Evolutionary conservation across 2,797 vertebrate genomes (phyloP).

Genomic region (Delichon dasypus): DNA sequence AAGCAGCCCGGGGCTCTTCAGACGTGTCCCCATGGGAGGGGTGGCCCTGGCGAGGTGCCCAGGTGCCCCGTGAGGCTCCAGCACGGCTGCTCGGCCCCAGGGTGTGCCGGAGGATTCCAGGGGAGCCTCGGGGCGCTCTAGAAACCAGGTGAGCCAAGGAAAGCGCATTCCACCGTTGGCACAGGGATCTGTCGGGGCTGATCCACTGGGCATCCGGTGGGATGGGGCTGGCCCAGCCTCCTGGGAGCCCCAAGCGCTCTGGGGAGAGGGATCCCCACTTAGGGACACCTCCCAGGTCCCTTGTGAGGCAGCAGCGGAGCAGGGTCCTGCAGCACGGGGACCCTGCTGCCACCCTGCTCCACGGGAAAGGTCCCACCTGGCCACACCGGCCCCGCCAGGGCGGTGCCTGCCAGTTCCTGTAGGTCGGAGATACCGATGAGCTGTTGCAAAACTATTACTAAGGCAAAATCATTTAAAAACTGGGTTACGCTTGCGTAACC

Average conservation of each 20-base stretch:
- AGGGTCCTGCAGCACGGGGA: fast-evolving
- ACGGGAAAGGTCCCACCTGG: background rate
- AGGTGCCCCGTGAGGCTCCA: fast-evolving
- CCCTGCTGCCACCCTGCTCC: background rate
- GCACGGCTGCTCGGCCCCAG: fast-evolving
- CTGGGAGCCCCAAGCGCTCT: fast-evolving
- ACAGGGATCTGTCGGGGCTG: background rate
- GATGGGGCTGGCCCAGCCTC: background rate
- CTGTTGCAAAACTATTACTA: conserved; percentile 27
- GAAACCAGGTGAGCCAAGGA: background rate
- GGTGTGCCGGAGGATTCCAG: background rate
- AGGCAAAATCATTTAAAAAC: background rate
- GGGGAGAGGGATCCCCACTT: background rate
- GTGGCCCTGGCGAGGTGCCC: fast-evolving
- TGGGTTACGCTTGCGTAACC: background rate
- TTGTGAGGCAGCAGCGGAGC: background rate
- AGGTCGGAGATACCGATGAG: background rate
- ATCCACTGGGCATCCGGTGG: background rate
- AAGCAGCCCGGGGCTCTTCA: background rate
- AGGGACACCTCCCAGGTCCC: background rate
- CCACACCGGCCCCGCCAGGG: fast-evolving
- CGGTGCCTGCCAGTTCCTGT: background rate
- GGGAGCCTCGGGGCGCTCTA: background rate
- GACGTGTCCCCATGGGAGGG: background rate
- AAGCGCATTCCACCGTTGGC: background rate